phyloP scores from a whole-genome alignment of 2,797 vertebrate genomes.

The Sebastes oblongus region DNA sequence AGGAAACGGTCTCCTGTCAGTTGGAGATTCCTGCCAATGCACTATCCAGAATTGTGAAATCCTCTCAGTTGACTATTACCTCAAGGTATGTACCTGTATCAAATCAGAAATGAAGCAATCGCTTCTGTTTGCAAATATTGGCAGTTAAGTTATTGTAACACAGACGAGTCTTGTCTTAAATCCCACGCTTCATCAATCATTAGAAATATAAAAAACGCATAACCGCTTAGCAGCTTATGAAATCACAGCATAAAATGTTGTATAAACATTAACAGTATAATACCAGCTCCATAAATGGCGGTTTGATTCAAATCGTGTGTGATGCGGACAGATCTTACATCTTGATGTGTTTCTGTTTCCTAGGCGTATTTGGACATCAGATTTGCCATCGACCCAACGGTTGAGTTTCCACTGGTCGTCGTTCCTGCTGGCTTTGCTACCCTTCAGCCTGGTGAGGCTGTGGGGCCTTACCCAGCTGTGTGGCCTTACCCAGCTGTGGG shows the following conservation, averaged over 20 bases:
- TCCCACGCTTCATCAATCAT: background rate
- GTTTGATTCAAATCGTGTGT: too few relatives aligned
- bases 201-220: background rate
- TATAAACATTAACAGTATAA: background rate
- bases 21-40: slow-evolving; percentile 81
- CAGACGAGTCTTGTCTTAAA: background rate
- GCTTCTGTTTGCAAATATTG: background rate
- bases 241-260: background rate
- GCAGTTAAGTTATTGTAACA: background rate
- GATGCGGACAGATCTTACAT: background rate
- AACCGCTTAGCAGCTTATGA: background rate
- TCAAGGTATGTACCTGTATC: slow-evolving; percentile 85
- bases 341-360: background rate
- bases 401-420: slow-evolving; percentile 58
- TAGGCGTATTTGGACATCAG: slow-evolving; percentile 70
- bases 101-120: background rate
- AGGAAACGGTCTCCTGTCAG: slow-evolving; percentile 82
- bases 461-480: too few relatives aligned
- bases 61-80: slow-evolving; percentile 84
- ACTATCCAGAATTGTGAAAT: slow-evolving; percentile 88
- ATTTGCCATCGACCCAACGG: slow-evolving; percentile 53
- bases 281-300: background rate
- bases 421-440: background rate
- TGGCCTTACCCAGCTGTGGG: too few relatives aligned
- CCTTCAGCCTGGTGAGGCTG: background rate